Evolutionary conservation across 1,140 invertebrate genomes (phyloP), one percentile per base, ranked within the genome.

Genomic region (Plectrocnemia conspersa): DNA sequence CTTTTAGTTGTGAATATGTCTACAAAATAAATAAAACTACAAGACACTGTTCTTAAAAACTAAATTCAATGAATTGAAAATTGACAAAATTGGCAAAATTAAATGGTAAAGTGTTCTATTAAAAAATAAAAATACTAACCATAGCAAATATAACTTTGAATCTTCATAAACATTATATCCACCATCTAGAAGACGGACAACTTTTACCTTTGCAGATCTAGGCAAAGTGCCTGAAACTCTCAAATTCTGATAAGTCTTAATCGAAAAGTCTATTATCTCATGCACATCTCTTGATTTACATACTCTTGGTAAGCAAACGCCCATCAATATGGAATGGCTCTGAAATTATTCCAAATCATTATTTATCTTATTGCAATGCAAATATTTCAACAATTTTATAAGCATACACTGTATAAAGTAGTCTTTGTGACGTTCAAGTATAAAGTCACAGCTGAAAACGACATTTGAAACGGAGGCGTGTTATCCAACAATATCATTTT

Each of bases 241-340:
- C 2, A 61, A 40, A 5, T 53, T 41, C 22, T 57, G 45, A 44
- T 57, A 57, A 21, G 54, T 57, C 42, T 36, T 54, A 10, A 61
- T 50, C 11, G 54, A 57, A 38, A 61, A 57, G 23, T 61, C 59
- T 3, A 61, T 13, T 13, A 61, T 21, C 24, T 57, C 54, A 11
- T 61, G 49, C 1, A 70, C 58, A 35, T 72, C 70, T 3, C 53
- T 7, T 3, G 54, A 24, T 4, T 15, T 42, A 45, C 71, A 73
- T n/a, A 54, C 61, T 18, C 57, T 53, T 24, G 70, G 71, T 16
- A 72, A 38, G 47, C 71, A 73, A 5, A 71, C 23, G 9, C 72
- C 70, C 21, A 72, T 49, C 4, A 54, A 61, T 41, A 72, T 62
- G 15, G 54, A 47, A 33, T 63, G 62, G 19, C 50, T 62, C 69